phyloP scores from a whole-genome alignment of 2,797 vertebrate genomes.

The Anolis apletophallus region DNA sequence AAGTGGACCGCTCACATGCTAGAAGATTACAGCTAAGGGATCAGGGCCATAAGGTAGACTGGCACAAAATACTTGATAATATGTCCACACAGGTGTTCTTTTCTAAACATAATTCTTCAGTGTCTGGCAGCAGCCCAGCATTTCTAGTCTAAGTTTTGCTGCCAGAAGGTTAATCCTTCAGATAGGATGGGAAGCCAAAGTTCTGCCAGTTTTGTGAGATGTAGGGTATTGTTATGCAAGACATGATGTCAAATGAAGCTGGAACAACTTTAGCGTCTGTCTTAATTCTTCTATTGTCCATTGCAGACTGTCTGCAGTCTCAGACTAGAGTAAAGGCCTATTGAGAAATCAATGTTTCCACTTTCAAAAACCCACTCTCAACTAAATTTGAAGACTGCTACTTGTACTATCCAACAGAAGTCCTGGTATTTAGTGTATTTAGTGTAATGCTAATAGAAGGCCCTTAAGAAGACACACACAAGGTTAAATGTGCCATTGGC shows the following conservation, averaged over 20 bases:
- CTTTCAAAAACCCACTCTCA: neutral
- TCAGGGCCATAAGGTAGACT: conserved; percentile 11
- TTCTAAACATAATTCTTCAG: conserved; percentile 21
- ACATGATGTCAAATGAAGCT: conserved; percentile 35
- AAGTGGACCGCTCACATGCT: neutral
- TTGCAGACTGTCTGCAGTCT: neutral
- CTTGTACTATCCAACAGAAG: conserved; percentile 32
- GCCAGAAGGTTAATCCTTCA: conserved; percentile 38
- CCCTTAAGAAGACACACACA: neutral
- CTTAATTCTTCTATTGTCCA: conserved; percentile 35
- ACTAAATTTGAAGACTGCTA: neutral
- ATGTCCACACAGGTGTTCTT: conserved; percentile 22
- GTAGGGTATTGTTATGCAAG: neutral
- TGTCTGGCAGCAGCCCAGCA: conserved; percentile 2
- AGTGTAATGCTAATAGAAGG: conserved; percentile 39
- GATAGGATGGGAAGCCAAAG: neutral
- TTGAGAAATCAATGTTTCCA: conserved; percentile 12
- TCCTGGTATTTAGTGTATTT: conserved; percentile 36
- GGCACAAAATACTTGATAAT: conserved; percentile 15
- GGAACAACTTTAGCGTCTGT: conserved; percentile 27
- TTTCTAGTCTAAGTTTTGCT: conserved; percentile 34
- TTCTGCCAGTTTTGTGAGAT: conserved; percentile 41
- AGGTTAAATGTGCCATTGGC: too few species aligned
- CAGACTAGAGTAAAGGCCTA: conserved; percentile 16
- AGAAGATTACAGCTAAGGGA: neutral